Conservation (phyloP, 2,888 invertebrate genomes). For the Epiblema foenella region DNA sequence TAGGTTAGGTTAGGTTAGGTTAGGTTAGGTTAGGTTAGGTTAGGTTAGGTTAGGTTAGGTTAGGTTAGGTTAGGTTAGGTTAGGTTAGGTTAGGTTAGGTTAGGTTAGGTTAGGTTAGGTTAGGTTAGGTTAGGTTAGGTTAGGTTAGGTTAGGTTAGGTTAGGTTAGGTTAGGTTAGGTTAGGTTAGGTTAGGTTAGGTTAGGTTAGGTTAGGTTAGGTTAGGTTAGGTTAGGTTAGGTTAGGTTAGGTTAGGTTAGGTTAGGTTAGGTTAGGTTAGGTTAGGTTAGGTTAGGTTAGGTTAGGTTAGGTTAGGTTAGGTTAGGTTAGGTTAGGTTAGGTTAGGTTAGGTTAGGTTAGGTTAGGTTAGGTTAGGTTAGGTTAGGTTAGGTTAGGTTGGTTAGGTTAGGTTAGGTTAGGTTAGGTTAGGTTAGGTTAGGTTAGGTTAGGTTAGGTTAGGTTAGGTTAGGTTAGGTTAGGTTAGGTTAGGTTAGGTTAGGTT, state of each 20-base stretch:
- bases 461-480: too few species aligned
- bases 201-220: constrained; percentile 45
- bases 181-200: constrained; percentile 36
- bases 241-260: constrained; percentile 47
- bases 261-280: constrained; percentile 46
- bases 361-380: constrained; percentile 45
- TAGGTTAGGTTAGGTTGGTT: constrained; percentile 44
- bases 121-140: constrained; percentile 34
- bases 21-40: constrained; percentile 36
- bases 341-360: constrained; percentile 46
- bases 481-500: constrained; percentile 8
- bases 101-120: constrained; percentile 37
- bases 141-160: constrained; percentile 37
- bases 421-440: constrained; percentile 46
- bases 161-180: constrained; percentile 42
- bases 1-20: constrained; percentile 35
- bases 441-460: constrained; percentile 46
- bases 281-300: constrained; percentile 47
- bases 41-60: constrained; percentile 30
- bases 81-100: constrained; percentile 29
- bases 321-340: constrained; percentile 47
- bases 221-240: constrained; percentile 46
- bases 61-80: constrained; percentile 36
- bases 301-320: constrained; percentile 46
- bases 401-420: constrained; percentile 41